Conservation (phyloP, 2,888 invertebrate genomes). For the Dysmachus trigonus region DNA sequence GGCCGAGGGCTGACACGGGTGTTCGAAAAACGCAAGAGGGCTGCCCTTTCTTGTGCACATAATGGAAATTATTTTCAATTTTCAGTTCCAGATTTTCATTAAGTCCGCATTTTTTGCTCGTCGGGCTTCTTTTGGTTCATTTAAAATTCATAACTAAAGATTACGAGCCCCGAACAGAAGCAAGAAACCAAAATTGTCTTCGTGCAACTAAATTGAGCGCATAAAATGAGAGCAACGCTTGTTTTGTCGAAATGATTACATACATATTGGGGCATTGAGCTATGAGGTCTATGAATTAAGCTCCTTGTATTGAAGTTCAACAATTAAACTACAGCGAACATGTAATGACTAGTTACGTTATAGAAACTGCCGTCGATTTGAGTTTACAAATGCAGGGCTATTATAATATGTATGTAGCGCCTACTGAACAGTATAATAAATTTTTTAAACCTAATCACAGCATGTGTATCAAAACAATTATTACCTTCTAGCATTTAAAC, state of each 20-base stretch:
- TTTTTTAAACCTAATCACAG: no score
- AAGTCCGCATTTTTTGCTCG: constrained; percentile 37
- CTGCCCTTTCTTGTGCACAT: background rate
- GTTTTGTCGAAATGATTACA: background rate
- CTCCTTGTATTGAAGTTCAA: no score
- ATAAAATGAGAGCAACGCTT: background rate
- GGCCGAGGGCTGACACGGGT: background rate
- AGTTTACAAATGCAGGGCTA: no score
- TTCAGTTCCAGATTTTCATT: constrained; percentile 45
- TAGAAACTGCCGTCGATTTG: no score
- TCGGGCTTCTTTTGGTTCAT: constrained; percentile 34
- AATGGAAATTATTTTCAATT: constrained; percentile 46
- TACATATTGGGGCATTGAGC: background rate
- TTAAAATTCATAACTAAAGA: constrained; percentile 47
- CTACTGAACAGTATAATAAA: no score
- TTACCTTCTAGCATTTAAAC: no score
- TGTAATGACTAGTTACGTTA: no score
- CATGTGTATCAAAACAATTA: no score
- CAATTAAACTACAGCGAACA: no score
- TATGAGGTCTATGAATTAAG: no score
- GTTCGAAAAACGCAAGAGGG: background rate
- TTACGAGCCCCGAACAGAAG: constrained; percentile 19
- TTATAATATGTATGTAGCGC: no score
- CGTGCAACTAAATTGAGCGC: background rate
- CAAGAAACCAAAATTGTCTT: constrained; percentile 1